Conservation (phyloP, 2,797 vertebrate genomes). For the Brotula barbata region DNA sequence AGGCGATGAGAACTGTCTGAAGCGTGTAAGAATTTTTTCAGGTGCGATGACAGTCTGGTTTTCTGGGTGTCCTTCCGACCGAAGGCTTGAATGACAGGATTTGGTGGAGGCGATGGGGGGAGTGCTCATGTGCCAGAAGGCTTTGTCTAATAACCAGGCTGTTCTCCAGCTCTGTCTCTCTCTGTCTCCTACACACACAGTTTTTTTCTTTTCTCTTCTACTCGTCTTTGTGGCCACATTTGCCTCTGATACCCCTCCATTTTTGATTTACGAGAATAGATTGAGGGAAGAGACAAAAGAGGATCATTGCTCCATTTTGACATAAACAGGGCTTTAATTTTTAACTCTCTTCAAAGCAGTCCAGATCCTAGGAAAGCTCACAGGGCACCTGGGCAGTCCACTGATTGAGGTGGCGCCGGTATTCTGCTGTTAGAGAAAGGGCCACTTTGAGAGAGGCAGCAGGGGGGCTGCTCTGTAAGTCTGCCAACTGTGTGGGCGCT, state of each 20-base stretch:
- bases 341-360: slow-evolving; percentile 40
- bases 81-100: slow-evolving; percentile 58
- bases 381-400: slow-evolving; percentile 59
- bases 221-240: slow-evolving; percentile 43
- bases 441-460: slow-evolving; percentile 58
- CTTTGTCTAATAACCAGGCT: slow-evolving; percentile 72
- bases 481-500: slow-evolving; percentile 71
- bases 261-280: slow-evolving; percentile 18
- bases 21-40: slow-evolving; percentile 55
- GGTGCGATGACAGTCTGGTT: slow-evolving; percentile 60
- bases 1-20: slow-evolving; percentile 18
- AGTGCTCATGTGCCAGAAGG: slow-evolving; percentile 69
- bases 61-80: slow-evolving; percentile 70
- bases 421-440: slow-evolving; percentile 47
- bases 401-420: slow-evolving; percentile 66
- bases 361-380: slow-evolving; percentile 38
- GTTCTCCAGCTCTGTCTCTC: slow-evolving; percentile 53
- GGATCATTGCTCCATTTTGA: slow-evolving; percentile 23
- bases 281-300: slow-evolving; percentile 10
- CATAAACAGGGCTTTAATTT: slow-evolving; percentile 57
- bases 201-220: slow-evolving; percentile 12
- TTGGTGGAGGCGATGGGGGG: slow-evolving; percentile 37
- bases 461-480: slow-evolving; percentile 55
- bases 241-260: slow-evolving; percentile 38
- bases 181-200: slow-evolving; percentile 18